Conservation (phyloP, 2,888 invertebrate genomes). For the Agriopis marginaria region DNA sequence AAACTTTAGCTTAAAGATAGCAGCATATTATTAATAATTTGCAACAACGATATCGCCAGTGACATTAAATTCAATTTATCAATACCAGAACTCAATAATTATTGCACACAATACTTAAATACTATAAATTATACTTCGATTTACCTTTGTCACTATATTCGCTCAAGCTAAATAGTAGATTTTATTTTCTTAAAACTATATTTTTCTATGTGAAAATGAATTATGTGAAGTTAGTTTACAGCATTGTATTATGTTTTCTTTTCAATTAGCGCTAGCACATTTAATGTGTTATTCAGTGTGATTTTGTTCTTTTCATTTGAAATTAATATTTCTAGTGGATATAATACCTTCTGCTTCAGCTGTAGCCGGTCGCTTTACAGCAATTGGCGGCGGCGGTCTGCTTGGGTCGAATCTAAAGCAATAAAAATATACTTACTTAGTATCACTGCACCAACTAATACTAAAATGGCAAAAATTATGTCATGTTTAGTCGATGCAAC, state of each 20-base stretch:
- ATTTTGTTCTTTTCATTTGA: not conserved
- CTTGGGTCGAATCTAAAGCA: constrained; percentile 66
- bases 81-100: constrained; percentile 32
- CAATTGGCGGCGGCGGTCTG: constrained; percentile 68
- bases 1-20: not conserved
- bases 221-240: constrained; percentile 13
- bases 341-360: constrained; percentile 31
- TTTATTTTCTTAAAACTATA: constrained; percentile 32
- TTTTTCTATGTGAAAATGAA: not conserved
- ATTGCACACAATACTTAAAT: not conserved
- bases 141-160: constrained; percentile 43
- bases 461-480: too few species aligned
- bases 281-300: constrained; percentile 11
- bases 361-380: constrained; percentile 30
- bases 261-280: constrained; percentile 19
- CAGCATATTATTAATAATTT: not conserved
- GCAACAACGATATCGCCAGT: not conserved
- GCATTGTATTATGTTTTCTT: not conserved
- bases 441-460: not conserved
- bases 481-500: too few species aligned
- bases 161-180: constrained; percentile 42
- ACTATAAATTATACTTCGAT: not conserved
- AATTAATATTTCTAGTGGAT: not conserved
- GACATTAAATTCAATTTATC: constrained; percentile 24
- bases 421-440: not conserved